Conservation (phyloP, 2,113 vertebrate genomes). For the Cichladusa arquata region DNA sequence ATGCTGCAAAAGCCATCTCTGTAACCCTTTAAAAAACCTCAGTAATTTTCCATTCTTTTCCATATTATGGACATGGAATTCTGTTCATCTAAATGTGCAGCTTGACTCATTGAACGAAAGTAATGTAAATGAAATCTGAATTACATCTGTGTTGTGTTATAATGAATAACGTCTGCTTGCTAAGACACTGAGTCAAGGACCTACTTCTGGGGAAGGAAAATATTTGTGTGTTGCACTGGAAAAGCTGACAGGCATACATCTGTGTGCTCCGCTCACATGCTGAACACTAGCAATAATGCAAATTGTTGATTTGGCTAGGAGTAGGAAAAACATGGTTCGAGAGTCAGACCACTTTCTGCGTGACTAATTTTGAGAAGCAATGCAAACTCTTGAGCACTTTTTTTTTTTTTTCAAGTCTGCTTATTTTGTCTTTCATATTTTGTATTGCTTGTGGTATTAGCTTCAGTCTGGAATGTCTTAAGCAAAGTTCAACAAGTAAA, state of each 20-base stretch:
- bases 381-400: neutral
- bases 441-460: neutral
- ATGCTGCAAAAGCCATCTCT: neutral
- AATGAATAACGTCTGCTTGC: conserved; percentile 74
- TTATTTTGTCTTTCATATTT: neutral
- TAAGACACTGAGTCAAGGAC: conserved; percentile 72
- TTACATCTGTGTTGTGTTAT: conserved; percentile 73
- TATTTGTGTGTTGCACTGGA: conserved; percentile 69
- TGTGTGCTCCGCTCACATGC: conserved; percentile 52
- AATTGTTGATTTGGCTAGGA: conserved; percentile 61
- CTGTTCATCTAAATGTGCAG: conserved; percentile 8
- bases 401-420: neutral
- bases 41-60: conserved; percentile 18
- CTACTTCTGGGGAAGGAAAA: conserved; percentile 69
- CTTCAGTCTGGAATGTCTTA: neutral
- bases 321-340: neutral
- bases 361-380: conserved; percentile 30
- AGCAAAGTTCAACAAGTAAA: neutral
- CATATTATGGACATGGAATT: neutral
- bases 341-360: neutral
- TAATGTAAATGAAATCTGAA: conserved; percentile 67
- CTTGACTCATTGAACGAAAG: conserved; percentile 45
- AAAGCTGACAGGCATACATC: conserved; percentile 68
- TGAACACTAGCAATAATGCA: conserved; percentile 40
- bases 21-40: neutral